Conservation (phyloP, 2,888 invertebrate genomes). For the Tromatobia lineatoria region DNA sequence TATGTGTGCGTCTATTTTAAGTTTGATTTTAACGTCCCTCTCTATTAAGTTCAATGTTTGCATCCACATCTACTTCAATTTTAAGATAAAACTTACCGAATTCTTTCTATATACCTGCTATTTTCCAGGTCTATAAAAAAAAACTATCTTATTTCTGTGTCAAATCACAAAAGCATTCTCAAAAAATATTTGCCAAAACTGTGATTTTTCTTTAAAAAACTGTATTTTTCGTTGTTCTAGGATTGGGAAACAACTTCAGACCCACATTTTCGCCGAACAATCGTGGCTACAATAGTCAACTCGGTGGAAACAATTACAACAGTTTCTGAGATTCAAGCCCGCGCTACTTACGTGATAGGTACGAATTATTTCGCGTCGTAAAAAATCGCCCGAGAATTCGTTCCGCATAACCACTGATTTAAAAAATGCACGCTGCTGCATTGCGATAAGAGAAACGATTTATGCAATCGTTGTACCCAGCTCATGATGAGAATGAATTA, state of each 20-base stretch:
- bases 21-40: too few relatives aligned
- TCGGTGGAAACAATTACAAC: constrained; percentile 83
- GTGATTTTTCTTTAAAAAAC: background rate
- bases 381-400: background rate
- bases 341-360: constrained; percentile 41
- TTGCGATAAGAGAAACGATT: constrained; percentile 33
- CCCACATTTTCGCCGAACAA: constrained; percentile 82
- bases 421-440: constrained; percentile 42
- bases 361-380: constrained; percentile 3
- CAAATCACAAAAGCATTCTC: background rate
- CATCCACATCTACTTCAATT: too few relatives aligned
- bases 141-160: background rate
- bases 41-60: too few relatives aligned
- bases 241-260: constrained; percentile 82
- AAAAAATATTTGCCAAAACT: background rate
- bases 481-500: constrained; percentile 50
- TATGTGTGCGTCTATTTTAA: too few relatives aligned
- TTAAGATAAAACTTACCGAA: too few relatives aligned
- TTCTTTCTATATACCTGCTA: too few relatives aligned
- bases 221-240: constrained; percentile 64
- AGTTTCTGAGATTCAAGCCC: constrained; percentile 79
- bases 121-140: background rate
- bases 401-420: constrained; percentile 29
- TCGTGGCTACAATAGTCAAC: constrained; percentile 81
- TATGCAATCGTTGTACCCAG: constrained; percentile 42